phyloP scores from a whole-genome alignment of 1,140 invertebrate species.

The Zophobas morio region DNA sequence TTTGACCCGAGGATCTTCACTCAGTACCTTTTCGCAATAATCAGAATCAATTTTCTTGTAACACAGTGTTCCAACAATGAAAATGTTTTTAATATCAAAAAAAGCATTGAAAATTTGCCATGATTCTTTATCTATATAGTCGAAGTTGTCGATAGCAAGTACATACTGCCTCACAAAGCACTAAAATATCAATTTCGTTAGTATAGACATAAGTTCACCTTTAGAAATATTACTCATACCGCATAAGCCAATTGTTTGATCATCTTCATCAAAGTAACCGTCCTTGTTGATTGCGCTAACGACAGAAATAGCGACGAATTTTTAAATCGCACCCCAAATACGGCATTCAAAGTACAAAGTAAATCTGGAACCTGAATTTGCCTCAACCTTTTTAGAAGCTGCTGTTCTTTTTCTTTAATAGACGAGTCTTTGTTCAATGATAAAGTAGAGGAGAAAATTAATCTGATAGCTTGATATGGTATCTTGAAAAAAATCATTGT shows the following conservation, averaged over 20 bases:
- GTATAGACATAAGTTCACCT: no score
- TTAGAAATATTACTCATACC: neutral
- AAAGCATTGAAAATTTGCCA: conserved; percentile 69
- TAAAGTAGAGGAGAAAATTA: conserved; percentile 68
- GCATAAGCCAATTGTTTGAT: conserved; percentile 48
- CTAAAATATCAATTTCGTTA: conserved; percentile 54
- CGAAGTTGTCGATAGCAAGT: conserved; percentile 71
- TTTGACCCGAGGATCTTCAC: conserved; percentile 59
- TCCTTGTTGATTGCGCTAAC: conserved; percentile 61
- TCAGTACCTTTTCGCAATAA: conserved; percentile 51
- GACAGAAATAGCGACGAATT: conserved; percentile 63
- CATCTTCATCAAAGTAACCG: conserved; percentile 65
- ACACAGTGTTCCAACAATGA: conserved; percentile 57
- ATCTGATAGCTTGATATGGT: conserved; percentile 67
- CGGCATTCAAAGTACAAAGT: conserved; percentile 70
- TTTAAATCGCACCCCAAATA: conserved; percentile 72
- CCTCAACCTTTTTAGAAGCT: conserved; percentile 64
- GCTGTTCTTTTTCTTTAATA: conserved; percentile 67
- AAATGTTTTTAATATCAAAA: conserved; percentile 61
- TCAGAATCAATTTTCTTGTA: conserved; percentile 51
- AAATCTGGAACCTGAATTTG: conserved; percentile 63
- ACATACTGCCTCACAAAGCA: conserved; percentile 67
- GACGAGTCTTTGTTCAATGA: conserved; percentile 64
- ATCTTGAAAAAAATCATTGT: conserved; percentile 58
- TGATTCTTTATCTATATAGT: conserved; percentile 72